Percentiles rank a stretch among this genome's conserved stretches.
Evolutionary conservation across 2,888 invertebrate species (phyloP).

Genomic region (Papilio protenor): DNA sequence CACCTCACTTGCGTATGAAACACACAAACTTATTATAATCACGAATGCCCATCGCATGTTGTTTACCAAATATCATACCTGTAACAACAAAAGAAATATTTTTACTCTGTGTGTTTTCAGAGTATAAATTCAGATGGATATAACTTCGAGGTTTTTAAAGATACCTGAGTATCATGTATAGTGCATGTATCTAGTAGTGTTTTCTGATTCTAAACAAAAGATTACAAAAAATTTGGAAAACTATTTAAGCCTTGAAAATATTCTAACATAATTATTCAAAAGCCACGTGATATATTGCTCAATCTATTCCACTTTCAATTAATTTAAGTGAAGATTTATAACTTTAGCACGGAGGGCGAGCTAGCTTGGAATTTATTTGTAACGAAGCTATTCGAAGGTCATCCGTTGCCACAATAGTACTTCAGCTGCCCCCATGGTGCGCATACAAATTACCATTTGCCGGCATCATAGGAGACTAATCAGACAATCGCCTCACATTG

Average conservation of each 20-base stretch:
- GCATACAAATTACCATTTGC: constrained; percentile 56
- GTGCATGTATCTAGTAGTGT: no score
- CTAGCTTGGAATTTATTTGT: constrained; percentile 36
- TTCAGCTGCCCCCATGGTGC: constrained; percentile 44
- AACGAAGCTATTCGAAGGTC: constrained; percentile 52
- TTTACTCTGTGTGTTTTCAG: not conserved
- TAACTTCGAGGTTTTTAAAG: not conserved
- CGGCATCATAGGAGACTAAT: constrained; percentile 45
- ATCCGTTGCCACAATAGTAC: constrained; percentile 51
- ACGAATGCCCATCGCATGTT: constrained; percentile 64
- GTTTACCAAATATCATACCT: constrained; percentile 41
- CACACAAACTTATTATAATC: constrained; percentile 51
- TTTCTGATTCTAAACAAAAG: not conserved
- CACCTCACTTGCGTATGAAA: constrained; percentile 55
- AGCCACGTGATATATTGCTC: constrained; percentile 9
- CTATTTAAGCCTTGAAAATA: not conserved
- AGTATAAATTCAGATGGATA: not conserved
- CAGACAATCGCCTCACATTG: constrained; percentile 50
- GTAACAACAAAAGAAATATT: constrained; percentile 9
- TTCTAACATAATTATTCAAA: not conserved
- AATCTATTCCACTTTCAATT: constrained; percentile 21
- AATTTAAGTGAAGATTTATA: constrained; percentile 18
- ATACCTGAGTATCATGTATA: no score
- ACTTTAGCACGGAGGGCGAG: constrained; percentile 25
- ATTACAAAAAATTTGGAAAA: not conserved